phyloP scores from a whole-genome alignment of 2,888 invertebrate genomes.

The Drosophila borborema region DNA sequence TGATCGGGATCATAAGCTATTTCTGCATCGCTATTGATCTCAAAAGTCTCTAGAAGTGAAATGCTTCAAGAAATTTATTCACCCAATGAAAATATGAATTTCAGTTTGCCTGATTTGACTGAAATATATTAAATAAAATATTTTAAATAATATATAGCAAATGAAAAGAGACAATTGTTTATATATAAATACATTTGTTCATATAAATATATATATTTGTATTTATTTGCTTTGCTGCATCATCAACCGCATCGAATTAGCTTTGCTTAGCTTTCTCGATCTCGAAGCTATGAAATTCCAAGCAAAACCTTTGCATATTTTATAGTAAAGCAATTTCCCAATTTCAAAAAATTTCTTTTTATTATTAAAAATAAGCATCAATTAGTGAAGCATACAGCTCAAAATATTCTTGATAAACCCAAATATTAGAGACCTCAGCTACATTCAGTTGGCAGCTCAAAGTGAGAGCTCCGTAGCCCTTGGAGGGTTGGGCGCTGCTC shows the following conservation, averaged over 20 bases:
- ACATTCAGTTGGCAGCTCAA: not conserved
- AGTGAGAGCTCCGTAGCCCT: not conserved
- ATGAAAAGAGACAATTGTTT: too few species aligned
- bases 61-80: not conserved
- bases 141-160: too few species aligned
- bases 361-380: not conserved
- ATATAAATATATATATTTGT: too few species aligned
- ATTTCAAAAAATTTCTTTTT: not conserved
- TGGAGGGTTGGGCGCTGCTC: conserved; percentile 6
- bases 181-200: too few species aligned
- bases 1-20: too few species aligned
- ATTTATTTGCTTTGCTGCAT: too few species aligned
- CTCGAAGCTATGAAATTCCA: not conserved
- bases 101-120: not conserved
- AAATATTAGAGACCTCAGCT: not conserved
- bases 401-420: not conserved
- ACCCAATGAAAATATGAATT: not conserved
- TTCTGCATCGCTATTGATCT: too few species aligned
- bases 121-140: not conserved
- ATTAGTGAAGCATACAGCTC: not conserved
- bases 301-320: not conserved
- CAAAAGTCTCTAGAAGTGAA: too few species aligned
- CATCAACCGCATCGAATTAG: too few species aligned
- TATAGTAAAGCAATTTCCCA: not conserved
- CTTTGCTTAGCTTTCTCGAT: too few species aligned